Evolutionary conservation across 2,113 vertebrate genomes (phyloP).

Genomic region (Lanius ludovicianus): DNA sequence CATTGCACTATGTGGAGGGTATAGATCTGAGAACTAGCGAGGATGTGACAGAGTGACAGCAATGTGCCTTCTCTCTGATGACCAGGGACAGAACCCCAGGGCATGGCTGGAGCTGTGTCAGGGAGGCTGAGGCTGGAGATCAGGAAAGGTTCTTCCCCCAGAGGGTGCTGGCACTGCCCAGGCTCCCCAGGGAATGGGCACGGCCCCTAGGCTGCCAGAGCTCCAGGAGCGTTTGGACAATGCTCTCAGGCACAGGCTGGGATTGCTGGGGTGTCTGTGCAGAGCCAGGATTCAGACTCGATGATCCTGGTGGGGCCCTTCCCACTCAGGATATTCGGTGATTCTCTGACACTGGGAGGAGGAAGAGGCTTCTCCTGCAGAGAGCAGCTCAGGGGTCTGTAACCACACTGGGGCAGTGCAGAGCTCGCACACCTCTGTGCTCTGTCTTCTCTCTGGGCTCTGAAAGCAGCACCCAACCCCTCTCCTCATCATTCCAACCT

Average conservation of each 20-base stretch:
- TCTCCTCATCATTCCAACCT: not conserved
- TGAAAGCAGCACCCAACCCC: not conserved
- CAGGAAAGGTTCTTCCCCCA: not conserved
- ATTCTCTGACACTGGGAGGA: not conserved
- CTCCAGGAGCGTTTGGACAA: fast-evolving
- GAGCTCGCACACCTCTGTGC: not conserved
- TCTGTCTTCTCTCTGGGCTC: not conserved
- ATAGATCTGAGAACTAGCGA: not conserved
- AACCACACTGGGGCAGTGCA: not conserved
- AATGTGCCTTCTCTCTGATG: fast-evolving
- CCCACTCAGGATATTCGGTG: not conserved
- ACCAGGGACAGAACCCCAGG: not conserved
- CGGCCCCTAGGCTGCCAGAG: fast-evolving
- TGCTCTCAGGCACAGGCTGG: fast-evolving
- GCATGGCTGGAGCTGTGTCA: not conserved
- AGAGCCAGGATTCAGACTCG: fast-evolving
- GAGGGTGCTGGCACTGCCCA: not conserved
- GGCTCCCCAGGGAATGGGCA: not conserved
- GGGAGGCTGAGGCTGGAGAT: fast-evolving
- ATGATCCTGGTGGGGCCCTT: not conserved
- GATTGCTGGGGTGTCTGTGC: not conserved
- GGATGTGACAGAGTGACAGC: not conserved
- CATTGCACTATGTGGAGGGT: fast-evolving
- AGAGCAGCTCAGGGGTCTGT: not conserved
- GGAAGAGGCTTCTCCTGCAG: not conserved